Base-by-base conservation (phyloP, 2,888 invertebrate species). In the Ochropleura plecta region DNA sequence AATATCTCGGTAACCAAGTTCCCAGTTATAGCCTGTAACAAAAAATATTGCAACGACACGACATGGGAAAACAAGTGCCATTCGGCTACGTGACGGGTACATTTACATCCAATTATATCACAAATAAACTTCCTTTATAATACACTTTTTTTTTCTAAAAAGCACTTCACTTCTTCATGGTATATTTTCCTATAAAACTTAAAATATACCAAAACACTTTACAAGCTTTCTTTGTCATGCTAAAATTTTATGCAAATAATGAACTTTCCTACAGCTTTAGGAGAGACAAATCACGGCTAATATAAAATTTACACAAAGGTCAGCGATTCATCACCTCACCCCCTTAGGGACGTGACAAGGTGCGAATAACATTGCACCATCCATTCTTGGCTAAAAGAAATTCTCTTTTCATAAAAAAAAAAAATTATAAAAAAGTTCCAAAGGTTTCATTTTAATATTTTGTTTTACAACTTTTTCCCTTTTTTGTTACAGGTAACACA, bases 401-500 rank as follows among this genome's bases (percentile, higher is more conserved):
- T n/a, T 62, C 30, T 63, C 18, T 62, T 69, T 66, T 66, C 10
- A 48, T 57, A 67, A 69, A 67, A 81, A 9, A 49, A 49, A 49
- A 3, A 30, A 30, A 30, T 30, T 7, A 78, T 40, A 46, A 8
- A 14, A 3, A 63, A 53, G 16, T 55, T 64, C 20, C 7, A 42
- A 16, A 51, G 42, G 10, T 14, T 57, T 16, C 4, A 40, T 66
- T 63, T 42, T 30, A 30, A 51, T 10, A 14, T 60, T 55, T 48
- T 60, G 16, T 73, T 70, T 72, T 72, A 57, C 60, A 84, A 66
- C 10, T 40, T 55, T 63, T 18, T 55, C 1, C 3, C 49, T 70
- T 70, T 74, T 70, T 82, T 62, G 73, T 83, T 83, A n/a, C 83
- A 83, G 83, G 86, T 73, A 83, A 78, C 46, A 79, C 86, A 44